Base-by-base conservation (phyloP, 1,140 invertebrate genomes). In the Drosophila lini region DNA sequence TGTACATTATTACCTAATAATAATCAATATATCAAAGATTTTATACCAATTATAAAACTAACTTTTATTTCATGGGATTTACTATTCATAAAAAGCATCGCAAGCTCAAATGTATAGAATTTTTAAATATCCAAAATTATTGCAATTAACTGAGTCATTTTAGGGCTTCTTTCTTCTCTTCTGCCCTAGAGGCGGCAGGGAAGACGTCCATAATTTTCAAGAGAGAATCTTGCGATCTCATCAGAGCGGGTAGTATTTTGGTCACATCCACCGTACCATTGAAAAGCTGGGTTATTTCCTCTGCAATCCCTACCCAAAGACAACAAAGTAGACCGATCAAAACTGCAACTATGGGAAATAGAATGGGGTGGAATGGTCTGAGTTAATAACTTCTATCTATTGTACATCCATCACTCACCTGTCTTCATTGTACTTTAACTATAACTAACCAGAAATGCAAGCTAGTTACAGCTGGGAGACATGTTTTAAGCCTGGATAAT, bases 391-490 rank as follows among this genome's bases (percentile, higher is more conserved):
- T 31, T 28, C 34, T 16, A 28, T 28, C 25, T 28, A 22, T 28
- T 64, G 5, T 6, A n/a, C 34, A 19, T 13, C n/a, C 25, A 48
- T 64, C 42, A 40, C 64, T 70, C 25, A 69, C 11, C 19, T 56
- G 8, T 45, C 64, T 56, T 69, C 15, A 3, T 45, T 8, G 28
- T 40, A 28, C 22, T 67, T 52, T 19, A 42, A 44, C 9, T 44
- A 65, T 15, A 42, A 44, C 47, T 42, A 38, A 38, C 25, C 10
- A n/a, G 19, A 22, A 25, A 38, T 8, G 3, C 22, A 48, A 38
- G 15, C 25, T 40, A 41, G 15, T 32, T 22, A 15, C 16, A 25
- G 25, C 19, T 45, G 8, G 48, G 40, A 58, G 22, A 16, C 44
- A 31, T 16, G 22, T 25, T 55, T 9, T 25, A 69, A 56, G 32